phyloP scores from a whole-genome alignment of 2,888 invertebrate species.

The Argyresthia goedartella region DNA sequence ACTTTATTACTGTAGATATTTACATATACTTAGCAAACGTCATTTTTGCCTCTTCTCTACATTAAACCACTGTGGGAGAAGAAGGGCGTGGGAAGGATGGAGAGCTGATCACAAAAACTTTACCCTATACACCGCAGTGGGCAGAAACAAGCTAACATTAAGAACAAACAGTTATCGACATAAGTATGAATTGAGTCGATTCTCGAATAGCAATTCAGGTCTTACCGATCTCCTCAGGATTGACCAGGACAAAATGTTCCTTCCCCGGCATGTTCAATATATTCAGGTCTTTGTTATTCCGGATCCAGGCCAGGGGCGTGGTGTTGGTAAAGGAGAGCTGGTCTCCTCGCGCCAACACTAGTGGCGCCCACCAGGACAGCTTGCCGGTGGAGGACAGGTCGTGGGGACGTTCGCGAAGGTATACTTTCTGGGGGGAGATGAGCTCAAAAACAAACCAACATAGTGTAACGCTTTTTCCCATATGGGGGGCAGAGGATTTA shows the following conservation, averaged over 20 bases:
- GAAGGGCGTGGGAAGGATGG: too few species aligned
- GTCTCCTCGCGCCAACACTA: constrained; percentile 73
- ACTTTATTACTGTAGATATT: too few species aligned
- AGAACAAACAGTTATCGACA: too few species aligned
- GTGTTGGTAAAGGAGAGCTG: constrained; percentile 71
- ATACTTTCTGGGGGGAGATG: constrained; percentile 69
- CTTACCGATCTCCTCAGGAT: constrained; percentile 86
- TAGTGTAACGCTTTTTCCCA: not conserved
- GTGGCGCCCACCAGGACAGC: constrained; percentile 82
- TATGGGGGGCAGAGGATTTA: too few species aligned
- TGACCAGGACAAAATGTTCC: constrained; percentile 80
- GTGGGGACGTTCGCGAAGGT: constrained; percentile 79
- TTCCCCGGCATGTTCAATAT: constrained; percentile 65
- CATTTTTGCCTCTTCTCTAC: too few species aligned
- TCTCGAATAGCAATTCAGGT: not conserved
- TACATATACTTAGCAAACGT: too few species aligned
- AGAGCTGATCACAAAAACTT: too few species aligned
- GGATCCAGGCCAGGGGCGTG: constrained; percentile 75
- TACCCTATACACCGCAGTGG: too few species aligned
- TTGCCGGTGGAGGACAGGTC: constrained; percentile 79
- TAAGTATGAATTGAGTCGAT: not conserved
- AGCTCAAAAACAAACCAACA: not conserved
- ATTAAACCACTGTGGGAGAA: too few species aligned
- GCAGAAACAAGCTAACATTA: too few species aligned
- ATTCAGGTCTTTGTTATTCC: constrained; percentile 62